Evolutionary conservation across 2,113 vertebrate species (phyloP).

Genomic region (Fulica atra): DNA sequence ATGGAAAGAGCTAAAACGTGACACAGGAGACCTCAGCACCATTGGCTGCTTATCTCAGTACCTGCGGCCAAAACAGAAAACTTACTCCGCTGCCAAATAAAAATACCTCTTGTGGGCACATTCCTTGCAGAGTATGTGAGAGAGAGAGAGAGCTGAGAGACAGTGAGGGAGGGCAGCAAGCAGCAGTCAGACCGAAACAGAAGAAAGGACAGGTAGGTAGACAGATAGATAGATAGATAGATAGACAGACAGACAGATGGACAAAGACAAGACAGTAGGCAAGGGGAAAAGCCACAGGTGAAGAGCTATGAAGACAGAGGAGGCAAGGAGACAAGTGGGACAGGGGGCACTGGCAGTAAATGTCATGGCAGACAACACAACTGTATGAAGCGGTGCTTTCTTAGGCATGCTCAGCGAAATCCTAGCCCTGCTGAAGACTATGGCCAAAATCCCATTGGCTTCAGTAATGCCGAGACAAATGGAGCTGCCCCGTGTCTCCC

Average conservation of each 20-base stretch:
- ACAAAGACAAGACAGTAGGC: neutral
- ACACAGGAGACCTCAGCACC: constrained; percentile 31
- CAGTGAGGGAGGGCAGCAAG: neutral
- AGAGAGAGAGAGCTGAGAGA: neutral
- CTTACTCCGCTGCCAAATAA: constrained; percentile 40
- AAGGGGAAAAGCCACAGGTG: neutral
- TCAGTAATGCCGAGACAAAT: constrained; percentile 15
- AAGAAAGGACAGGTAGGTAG: neutral
- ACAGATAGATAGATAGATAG: neutral
- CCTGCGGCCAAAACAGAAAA: constrained; percentile 59
- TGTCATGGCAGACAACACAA: constrained; percentile 3
- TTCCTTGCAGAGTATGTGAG: constrained; percentile 5
- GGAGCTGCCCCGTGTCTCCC: neutral
- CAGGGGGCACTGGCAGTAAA: neutral
- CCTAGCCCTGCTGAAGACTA: neutral
- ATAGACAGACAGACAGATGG: neutral
- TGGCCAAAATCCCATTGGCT: constrained; percentile 50
- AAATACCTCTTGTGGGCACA: constrained; percentile 61
- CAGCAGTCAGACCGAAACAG: neutral
- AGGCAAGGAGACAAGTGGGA: neutral
- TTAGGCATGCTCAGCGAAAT: neutral
- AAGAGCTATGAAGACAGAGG: neutral
- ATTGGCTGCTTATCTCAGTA: constrained; percentile 52
- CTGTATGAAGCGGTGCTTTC: neutral
- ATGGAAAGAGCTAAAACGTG: constrained; percentile 53